Evolutionary conservation across 2,888 invertebrate genomes (phyloP), one percentile per base, ranked within the genome.

Genomic region (Chouioia cunea): DNA sequence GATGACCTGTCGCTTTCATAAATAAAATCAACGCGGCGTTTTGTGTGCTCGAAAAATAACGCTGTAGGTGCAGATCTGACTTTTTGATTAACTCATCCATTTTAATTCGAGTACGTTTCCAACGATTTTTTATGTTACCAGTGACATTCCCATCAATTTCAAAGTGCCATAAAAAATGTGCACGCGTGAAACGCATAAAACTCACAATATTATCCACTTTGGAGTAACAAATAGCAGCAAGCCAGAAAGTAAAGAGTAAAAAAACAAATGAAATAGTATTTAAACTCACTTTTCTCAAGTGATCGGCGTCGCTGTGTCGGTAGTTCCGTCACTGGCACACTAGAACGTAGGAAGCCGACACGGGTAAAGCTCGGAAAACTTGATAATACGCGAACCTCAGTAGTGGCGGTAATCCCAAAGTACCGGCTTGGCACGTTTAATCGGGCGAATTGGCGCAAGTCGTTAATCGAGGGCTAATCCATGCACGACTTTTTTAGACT

Each of bases 251-350:
- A 64, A 57, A 22, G 52, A 36, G 52, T n/a, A 43, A 10, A 53
- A 4, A 44, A 43, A 14, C 46, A 68, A 54, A 12, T 27, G 36
- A 27, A 47, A 27, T 22, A 44, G 16, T 20, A 4, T 1, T 1
- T 14, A 59, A 78, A 81, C 81, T 80, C 75, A 82, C 82, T 79
- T 80, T 79, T 77, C 54, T 59, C 71, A 77, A 78, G 76, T 76
- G 78, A 57, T 76, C 79, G 75, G 73, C 66, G 68, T 59, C 56
- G 74, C 72, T 63, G 75, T 70, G 78, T 79, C 76, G 74, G 76
- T 77, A 77, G 77, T 77, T 75, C 77, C 74, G 77, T 77, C 79
- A 76, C 79, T 76, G 65, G 44, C 65, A 27, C 68, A 72, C 68
- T 69, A 22, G 47, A 54, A 57, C 47, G 20, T 43, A 54, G 22